These are phyloP conservation scores for Engraulis encrasicolus DNA, from an alignment of 2,113 vertebrate genomes.

Conservation along the genomic window DNA sequence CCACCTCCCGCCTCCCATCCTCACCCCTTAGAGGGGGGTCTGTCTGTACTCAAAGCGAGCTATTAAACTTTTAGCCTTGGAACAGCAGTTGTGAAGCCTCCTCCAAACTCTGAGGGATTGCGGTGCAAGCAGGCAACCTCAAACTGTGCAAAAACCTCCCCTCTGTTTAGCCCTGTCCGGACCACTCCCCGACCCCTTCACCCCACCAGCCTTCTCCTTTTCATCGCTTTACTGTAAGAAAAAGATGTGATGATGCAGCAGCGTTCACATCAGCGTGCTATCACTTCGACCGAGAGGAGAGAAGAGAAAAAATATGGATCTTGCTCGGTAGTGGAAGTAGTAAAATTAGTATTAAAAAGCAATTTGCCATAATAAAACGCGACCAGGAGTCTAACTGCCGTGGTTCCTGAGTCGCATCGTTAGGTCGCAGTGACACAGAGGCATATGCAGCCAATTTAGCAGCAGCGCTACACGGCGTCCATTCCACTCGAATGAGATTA, in stretches of 20 bases:
- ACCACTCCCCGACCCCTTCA: not conserved
- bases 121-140: not conserved
- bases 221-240: not conserved
- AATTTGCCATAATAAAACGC: not conserved
- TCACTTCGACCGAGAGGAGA: not conserved
- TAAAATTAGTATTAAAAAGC: constrained; percentile 15
- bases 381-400: not conserved
- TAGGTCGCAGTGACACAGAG: not conserved
- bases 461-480: not conserved
- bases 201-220: not conserved
- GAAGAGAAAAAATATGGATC: constrained; percentile 12
- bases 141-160: not conserved
- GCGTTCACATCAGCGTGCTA: constrained; percentile 2
- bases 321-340: not conserved
- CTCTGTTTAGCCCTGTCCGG: not conserved
- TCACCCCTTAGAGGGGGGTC: not conserved
- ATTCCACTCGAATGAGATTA: not conserved
- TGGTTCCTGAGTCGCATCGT: not conserved
- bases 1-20: not conserved
- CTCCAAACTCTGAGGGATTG: not conserved
- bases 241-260: constrained; percentile 18
- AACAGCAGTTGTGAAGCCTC: not conserved
- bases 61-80: constrained; percentile 15
- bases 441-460: not conserved
- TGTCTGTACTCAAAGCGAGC: not conserved